phyloP scores from a whole-genome alignment of 1,140 invertebrate genomes.

The Plutomurus gul region DNA sequence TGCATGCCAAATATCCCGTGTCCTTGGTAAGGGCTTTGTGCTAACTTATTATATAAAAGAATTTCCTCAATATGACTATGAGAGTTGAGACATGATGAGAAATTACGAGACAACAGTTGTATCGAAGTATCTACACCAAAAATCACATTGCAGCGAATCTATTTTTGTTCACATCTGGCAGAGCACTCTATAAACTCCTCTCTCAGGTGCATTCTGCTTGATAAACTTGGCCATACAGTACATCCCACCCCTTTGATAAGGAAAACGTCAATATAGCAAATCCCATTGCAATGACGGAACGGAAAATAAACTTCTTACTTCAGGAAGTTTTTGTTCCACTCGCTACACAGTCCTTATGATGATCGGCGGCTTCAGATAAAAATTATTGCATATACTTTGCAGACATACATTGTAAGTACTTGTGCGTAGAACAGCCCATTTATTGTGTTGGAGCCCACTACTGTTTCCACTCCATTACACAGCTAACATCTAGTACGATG shows the following conservation, averaged over 20 bases:
- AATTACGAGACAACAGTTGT: constrained; percentile 2
- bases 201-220: constrained; percentile 27
- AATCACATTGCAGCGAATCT: constrained; percentile 24
- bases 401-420: too few species aligned
- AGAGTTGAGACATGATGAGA: constrained; percentile 20
- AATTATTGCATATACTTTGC: too few species aligned
- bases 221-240: constrained; percentile 10
- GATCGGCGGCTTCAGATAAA: too few species aligned
- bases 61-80: constrained; percentile 12
- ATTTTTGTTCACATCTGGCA: constrained; percentile 14
- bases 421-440: too few species aligned
- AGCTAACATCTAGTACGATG: too few species aligned
- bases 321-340: too few species aligned
- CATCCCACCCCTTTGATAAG: constrained; percentile 7
- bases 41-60: constrained; percentile 30
- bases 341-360: too few species aligned
- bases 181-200: constrained; percentile 11
- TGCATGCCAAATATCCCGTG: constrained; percentile 25
- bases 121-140: constrained; percentile 27
- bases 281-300: not conserved
- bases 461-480: too few species aligned
- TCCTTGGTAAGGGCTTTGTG: constrained; percentile 28
- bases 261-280: constrained; percentile 8
- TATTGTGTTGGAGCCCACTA: too few species aligned
- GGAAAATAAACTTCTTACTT: too few species aligned